Base-by-base conservation (phyloP, 2,797 vertebrate species). In the Urophycis tenuis region DNA sequence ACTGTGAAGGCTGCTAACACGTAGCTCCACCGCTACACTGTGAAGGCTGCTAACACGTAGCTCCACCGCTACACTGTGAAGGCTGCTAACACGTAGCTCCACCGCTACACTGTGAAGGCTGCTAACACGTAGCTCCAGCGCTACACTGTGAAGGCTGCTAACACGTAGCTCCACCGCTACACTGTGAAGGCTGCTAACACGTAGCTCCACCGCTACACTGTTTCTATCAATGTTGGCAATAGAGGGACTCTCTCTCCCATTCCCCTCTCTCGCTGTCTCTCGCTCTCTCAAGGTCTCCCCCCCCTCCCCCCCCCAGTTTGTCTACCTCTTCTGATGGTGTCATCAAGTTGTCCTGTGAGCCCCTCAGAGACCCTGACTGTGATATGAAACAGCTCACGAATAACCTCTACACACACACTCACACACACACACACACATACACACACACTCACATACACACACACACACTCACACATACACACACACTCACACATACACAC, bases 231-330 rank as follows among this genome's bases (percentile, higher is more conserved):
- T 67, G 8, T 15, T 15, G 25, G 67, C 30, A 31, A 70, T 29
- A 15, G 30, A 70, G 29, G 19, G 67, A 31, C 25, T 12, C n/a
- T 67, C 64, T 67, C 64, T 30, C 64, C 17, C 64, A 9, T 6
- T 12, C 60, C 77, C 83, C 19, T n/a, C 35, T 41, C 72, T 17
- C 14, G n/a, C 34, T 36, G 1, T 35, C 36, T 49, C 64, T 71
- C 77, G 79, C 34, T 77, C 76, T 83, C 83, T 81, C 81, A 49
- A 49, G 45, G 12, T 75, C 49, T 86, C 82, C 79, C 70, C 25
- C 73, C 32, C 82, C 79, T 64, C 25, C 73, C 32, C 25, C 67
- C 67, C 67, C 30, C 67, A 60, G 49, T 60, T 8, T n/a, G 22
- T 60, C 49, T 60, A n/a, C 15, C 71, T 72, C 30, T 22, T n/a